Base-by-base conservation (phyloP, 1,140 invertebrate genomes). In the Oncopeltus fasciatus region DNA sequence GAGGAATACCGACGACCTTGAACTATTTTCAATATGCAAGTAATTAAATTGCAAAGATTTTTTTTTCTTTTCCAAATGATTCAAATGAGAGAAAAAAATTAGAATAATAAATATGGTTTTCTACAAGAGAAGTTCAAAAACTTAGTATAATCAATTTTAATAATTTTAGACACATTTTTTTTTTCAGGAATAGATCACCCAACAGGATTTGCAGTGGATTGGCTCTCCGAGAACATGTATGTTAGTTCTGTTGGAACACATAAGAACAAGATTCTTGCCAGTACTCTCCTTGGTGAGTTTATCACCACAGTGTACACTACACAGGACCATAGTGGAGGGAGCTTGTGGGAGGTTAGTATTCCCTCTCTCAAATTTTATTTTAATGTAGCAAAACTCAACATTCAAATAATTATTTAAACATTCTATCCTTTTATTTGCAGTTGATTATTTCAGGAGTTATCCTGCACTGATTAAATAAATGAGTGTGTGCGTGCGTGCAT, bases 141-240 rank as follows among this genome's bases (percentile, higher is more conserved):
- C 21, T 46, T 46, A 20, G 1, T n/a, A 3, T 46, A n/a, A 20
- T 9, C 44, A 20, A n/a, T 46, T 20, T 46, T 46, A 2, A 44
- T 44, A 18, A 2, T 44, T 44, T 44, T 2, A 44, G 2, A 44
- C 2, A 20, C 2, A 2, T 20, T 56, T 56, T 56, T 2, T 57
- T 49, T 67, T 68, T n/a, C 84, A 44, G 85, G 78, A 79, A 74
- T 84, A 33, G 72, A 77, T 62, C 74, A 77, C 65, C 80, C 83
- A 27, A 75, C 74, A 28, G 85, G 83, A 1, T 78, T 84, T 70
- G 79, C 78, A 31, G 74, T 83, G 61, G 88, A 92, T 74, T 91
- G 87, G 87, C 79, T 88, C 47, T 86, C 86, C 14, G 74, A 78
- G 21, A 81, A 85, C 64, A 77, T 90, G 75, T 88, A 87, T 71